A percentile compares a stretch with the other conserved stretches of the same genome.
Conservation (phyloP, 2,888 invertebrate species). For the Lumbricus terrestris region DNA sequence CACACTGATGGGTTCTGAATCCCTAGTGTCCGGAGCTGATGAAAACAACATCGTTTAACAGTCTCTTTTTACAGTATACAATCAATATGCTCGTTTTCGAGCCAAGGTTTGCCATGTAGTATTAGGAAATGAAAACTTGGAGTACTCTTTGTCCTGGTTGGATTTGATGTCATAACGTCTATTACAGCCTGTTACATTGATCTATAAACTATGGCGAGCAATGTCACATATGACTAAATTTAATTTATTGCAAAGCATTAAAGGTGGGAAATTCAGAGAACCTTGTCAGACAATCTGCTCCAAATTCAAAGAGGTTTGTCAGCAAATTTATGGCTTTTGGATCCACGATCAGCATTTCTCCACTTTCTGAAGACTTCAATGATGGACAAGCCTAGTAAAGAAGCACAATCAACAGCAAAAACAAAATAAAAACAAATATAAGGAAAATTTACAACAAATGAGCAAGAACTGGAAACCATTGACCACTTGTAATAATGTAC, state of each 20-base stretch:
- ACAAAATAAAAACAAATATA: neutral
- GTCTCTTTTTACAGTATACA: too few relatives aligned
- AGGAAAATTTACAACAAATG: neutral
- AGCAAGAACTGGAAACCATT: neutral
- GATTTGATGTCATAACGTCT: too few relatives aligned
- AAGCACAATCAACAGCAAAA: neutral
- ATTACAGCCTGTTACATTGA: too few relatives aligned
- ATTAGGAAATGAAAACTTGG: too few relatives aligned
- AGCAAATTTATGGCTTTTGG: neutral
- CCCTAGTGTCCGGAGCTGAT: too few relatives aligned
- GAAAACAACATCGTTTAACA: too few relatives aligned
- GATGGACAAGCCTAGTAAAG: neutral
- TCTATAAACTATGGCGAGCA: too few relatives aligned
- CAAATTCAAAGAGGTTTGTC: neutral
- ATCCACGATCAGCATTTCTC: slow-evolving; percentile 5
- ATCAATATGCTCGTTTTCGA: too few relatives aligned
- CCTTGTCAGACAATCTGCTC: slow-evolving; percentile 5
- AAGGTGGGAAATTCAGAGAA: neutral
- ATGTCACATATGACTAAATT: neutral
- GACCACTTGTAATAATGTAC: neutral
- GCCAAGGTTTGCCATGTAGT: too few relatives aligned
- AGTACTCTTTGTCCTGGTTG: too few relatives aligned
- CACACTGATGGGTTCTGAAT: too few relatives aligned
- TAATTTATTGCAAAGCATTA: neutral
- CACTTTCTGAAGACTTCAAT: neutral